Base-by-base conservation (phyloP, 2,113 vertebrate species). In the Clarias batrachus region DNA sequence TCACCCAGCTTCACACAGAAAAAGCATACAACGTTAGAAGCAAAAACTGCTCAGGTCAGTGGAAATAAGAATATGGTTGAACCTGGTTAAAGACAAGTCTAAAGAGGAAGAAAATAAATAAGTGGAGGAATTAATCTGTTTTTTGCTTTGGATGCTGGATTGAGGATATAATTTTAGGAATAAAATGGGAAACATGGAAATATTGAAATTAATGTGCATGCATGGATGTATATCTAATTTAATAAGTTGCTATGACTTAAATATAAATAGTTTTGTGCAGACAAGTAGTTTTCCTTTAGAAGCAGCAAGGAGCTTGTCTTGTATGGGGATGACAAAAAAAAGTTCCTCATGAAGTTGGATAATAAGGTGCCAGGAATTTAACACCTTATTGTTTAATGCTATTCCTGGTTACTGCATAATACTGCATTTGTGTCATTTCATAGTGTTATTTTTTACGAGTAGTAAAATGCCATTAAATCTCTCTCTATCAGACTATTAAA, bases 1-100 rank as follows among this genome's bases (percentile, higher is more conserved):
- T 95, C 93, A 97, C 96, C 97, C 97, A 97, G 93, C 97, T 98
- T 89, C 56, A 73, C 70, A 27, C 4, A 85, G 21, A 57, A 52
- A 48, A 48, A 52, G 82, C 12, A 48, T 12, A 78, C 19, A 71
- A 4, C 13, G 3, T 83, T 65, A 68, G 23, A 60, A 16, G 16
- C 27, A 33, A 16, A 30, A 30, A 84, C 21, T 73, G 25, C 37
- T 62, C 25, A 27, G 12, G 21, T 66, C 7, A 70, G 9, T 80
- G 10, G 66, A 33, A 70, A 68, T 59, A 1, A 21, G 48, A n/a
- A 66, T 33, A 12, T 73, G 70, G 68, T 19, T 71, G n/a, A 54
- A 76, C 7, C 11, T 14, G 3, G 12, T n/a, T n/a, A 76, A 76
- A 76, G 48, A n/a, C 4, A 59, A 30, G 54, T 1, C 77, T 27